Evolutionary conservation across 2,113 vertebrate genomes (phyloP).

Genomic region (Clarias magur): DNA sequence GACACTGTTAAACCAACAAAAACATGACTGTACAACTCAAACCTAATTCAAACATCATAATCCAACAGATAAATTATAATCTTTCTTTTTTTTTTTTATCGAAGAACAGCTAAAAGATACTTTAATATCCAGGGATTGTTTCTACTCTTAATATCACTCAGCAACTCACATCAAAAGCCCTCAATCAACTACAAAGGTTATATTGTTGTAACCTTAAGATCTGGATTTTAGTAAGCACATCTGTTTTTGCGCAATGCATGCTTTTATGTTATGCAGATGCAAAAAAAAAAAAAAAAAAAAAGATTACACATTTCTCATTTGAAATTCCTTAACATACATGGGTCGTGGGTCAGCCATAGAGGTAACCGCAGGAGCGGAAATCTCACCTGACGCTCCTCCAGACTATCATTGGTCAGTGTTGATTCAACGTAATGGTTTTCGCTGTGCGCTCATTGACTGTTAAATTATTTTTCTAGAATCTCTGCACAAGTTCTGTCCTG

Average conservation of each 20-base stretch:
- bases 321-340: not conserved
- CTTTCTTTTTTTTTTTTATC: too few relatives aligned
- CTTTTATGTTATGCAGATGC: not conserved
- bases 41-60: not conserved
- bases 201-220: not conserved
- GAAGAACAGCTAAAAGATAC: not conserved
- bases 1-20: not conserved
- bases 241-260: not conserved
- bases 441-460: slow-evolving; percentile 63
- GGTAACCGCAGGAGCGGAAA: not conserved
- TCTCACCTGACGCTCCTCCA: not conserved
- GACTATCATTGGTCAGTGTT: not conserved
- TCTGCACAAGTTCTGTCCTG: slow-evolving; percentile 68
- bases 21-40: not conserved
- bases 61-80: not conserved
- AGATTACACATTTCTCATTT: not conserved
- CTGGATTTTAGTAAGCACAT: not conserved
- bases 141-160: not conserved
- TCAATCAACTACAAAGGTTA: too few relatives aligned
- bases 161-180: not conserved
- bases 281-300: not conserved
- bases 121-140: not conserved
- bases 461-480: slow-evolving; percentile 70
- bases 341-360: not conserved
- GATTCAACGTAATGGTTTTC: slow-evolving; percentile 9